These are phyloP conservation scores for Drosophila planitibia DNA, from an alignment of 2,888 invertebrate species.

Conservation along the genomic window DNA sequence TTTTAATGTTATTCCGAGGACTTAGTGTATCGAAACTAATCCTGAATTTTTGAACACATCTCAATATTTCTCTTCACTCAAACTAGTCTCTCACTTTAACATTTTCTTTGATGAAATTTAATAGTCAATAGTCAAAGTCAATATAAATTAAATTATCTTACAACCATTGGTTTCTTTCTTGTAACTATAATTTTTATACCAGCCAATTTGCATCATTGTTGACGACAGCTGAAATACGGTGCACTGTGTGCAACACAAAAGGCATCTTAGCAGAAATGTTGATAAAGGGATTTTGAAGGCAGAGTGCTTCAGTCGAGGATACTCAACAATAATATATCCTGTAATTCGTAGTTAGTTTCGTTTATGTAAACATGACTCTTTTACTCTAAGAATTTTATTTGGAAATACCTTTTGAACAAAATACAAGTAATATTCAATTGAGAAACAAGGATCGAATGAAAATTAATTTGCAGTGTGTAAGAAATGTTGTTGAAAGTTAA, in stretches of 20 bases:
- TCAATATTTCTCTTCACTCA: background rate
- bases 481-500: background rate
- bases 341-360: background rate
- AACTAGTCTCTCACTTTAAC: background rate
- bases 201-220: background rate
- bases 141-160: too few relatives aligned
- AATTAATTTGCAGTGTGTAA: background rate
- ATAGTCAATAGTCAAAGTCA: background rate
- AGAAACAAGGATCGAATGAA: background rate
- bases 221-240: background rate
- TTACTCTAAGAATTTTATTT: too few relatives aligned
- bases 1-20: too few relatives aligned
- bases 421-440: background rate
- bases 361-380: too few relatives aligned
- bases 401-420: background rate
- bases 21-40: background rate
- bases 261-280: conserved; percentile 14
- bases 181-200: background rate
- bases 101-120: background rate
- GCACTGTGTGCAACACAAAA: conserved; percentile 8
- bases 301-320: background rate
- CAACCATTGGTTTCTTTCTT: background rate
- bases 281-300: background rate
- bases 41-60: background rate
- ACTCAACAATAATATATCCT: background rate